phyloP scores from a whole-genome alignment of 2,888 invertebrate genomes.

The Himalopsyche kuldschensis region DNA sequence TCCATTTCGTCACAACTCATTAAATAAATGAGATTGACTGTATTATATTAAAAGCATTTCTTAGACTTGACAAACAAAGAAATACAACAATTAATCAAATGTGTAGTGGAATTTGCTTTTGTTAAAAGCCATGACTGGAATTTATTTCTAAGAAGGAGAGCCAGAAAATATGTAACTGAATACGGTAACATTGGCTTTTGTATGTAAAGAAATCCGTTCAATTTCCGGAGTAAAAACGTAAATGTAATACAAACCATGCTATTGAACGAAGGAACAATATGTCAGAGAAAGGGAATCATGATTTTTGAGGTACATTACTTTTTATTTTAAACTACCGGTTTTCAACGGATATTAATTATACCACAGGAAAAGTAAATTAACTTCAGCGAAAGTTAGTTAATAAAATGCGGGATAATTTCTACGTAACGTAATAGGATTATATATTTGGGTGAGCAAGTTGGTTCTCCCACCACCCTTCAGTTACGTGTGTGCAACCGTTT shows the following conservation, averaged over 20 bases:
- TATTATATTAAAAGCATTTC: neutral
- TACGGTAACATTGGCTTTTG: neutral
- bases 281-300: neutral
- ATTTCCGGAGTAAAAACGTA: neutral
- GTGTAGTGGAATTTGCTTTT: neutral
- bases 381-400: no score
- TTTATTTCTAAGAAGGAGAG: neutral
- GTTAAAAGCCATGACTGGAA: neutral
- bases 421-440: no score
- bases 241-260: neutral
- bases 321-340: no score
- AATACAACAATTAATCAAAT: neutral
- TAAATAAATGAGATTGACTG: neutral
- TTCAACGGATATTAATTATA: no score
- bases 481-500: no score
- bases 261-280: neutral
- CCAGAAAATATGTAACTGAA: neutral
- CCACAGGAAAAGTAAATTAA: no score
- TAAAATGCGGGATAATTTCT: no score
- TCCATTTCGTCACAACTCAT: neutral
- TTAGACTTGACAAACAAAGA: neutral
- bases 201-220: neutral
- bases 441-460: no score
- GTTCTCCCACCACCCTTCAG: no score
- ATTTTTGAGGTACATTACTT: no score